phyloP scores from a whole-genome alignment of 2,888 invertebrate genomes.

The Orchesella flavescens region DNA sequence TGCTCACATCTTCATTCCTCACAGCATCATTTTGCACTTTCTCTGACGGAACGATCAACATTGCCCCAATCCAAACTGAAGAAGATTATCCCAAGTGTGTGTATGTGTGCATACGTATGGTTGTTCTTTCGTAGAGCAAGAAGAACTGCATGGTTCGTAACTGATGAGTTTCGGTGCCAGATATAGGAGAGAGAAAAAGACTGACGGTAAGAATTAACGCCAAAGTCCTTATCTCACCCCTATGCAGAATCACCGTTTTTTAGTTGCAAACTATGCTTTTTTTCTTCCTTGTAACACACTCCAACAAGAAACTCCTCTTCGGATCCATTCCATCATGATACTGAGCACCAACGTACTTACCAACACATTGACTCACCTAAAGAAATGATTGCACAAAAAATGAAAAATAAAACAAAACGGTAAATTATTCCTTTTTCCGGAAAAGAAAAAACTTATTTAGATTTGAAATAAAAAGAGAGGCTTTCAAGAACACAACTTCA shows the following conservation, averaged over 20 bases:
- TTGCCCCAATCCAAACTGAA: slow-evolving; percentile 37
- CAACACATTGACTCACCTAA: slow-evolving; percentile 31
- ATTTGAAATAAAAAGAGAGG: too few relatives aligned
- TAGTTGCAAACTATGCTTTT: not conserved
- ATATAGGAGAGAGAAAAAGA: slow-evolving; percentile 74
- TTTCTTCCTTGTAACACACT: too few relatives aligned
- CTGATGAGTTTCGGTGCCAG: slow-evolving; percentile 71
- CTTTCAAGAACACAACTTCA: too few relatives aligned
- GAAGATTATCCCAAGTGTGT: not conserved
- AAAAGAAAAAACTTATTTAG: not conserved
- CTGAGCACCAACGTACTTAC: not conserved
- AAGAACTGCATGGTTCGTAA: not conserved
- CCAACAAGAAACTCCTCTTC: not conserved
- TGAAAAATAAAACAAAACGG: not conserved
- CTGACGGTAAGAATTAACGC: slow-evolving; percentile 72
- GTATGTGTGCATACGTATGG: too few relatives aligned
- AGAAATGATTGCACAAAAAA: slow-evolving; percentile 37
- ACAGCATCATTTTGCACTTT: not conserved
- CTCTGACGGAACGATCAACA: not conserved
- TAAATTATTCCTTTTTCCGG: not conserved
- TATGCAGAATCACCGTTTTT: slow-evolving; percentile 72
- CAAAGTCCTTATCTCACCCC: slow-evolving; percentile 73
- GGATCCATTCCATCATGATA: not conserved
- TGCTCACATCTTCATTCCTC: not conserved
- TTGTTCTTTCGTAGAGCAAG: not conserved